Base-by-base conservation (phyloP, 1,140 invertebrate genomes). In the Galleria mellonella region DNA sequence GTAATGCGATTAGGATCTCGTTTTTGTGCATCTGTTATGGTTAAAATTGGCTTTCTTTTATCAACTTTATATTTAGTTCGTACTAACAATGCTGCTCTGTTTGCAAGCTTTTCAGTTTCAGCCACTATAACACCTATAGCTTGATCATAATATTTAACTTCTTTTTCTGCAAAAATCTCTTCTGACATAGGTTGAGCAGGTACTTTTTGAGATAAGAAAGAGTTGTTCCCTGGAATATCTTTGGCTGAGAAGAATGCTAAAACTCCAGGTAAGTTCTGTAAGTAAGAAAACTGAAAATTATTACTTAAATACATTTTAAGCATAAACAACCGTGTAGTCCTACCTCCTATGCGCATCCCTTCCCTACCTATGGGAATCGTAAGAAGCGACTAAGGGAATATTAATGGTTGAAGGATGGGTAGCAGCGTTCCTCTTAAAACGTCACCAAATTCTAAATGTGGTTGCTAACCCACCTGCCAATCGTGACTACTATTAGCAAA, bases 41-140 rank as follows among this genome's bases (percentile, higher is more conserved):
- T 89, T 13, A 94, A 50, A 8, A 93, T 66, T 12, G 69, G 62
- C 30, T 58, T 52, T 14, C 38, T 49, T 15, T 56, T 53, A 1
- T 82, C 49, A 9, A 56, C 77, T 62, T 64, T 60, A 37, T 94
- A 93, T 23, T 87, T 88, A 14, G 94, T 78, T 62, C 90, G 87
- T 91, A 96, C 91, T 46, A 90, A 75, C 43, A 89, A 86, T 0
- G 90, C 89, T 4, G 92, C 93, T 35, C 89, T 82, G 9, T 91
- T 86, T 0, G 93, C 93, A 23, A 90, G 58, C 32, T 86, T 78
- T 43, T 91, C 86, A 37, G 87, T 90, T 38, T 89, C 78, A 0
- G 93, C 94, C 0, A 93, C 90, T 3, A 96, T 87, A 0, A 96
- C 67, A 0, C 93, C 95, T 9, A 94, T 70, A 0, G 93, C 89